phyloP scores from a whole-genome alignment of 23 tunicate genomes.

The Pegea sp. region DNA sequence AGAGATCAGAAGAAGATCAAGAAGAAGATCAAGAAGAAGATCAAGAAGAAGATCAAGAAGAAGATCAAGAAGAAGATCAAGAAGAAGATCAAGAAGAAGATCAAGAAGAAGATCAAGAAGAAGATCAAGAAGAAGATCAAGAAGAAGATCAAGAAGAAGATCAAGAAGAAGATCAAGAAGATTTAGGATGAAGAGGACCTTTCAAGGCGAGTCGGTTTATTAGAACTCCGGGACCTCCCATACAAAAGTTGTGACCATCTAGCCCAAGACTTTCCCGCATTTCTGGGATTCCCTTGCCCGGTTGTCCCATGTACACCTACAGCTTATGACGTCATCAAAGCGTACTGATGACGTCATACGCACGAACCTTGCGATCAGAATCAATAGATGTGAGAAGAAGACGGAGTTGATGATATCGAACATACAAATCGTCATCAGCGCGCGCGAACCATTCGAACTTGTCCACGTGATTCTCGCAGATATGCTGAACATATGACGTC shows the following conservation, averaged over 20 bases:
- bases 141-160: too few species aligned
- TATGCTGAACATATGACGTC: slow-evolving; percentile 14
- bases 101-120: too few species aligned
- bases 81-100: too few species aligned
- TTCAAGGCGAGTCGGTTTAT: slow-evolving; percentile 55
- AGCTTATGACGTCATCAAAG: neutral
- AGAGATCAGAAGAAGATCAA: too few species aligned
- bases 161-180: too few species aligned
- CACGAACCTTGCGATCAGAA: slow-evolving; percentile 27
- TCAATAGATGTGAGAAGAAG: slow-evolving; percentile 42
- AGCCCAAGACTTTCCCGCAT: slow-evolving; percentile 60
- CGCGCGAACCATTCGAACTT: slow-evolving; percentile 85
- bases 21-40: too few species aligned
- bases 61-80: too few species aligned
- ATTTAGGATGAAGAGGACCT: too few species aligned
- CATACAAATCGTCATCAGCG: slow-evolving; percentile 85
- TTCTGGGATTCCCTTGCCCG: slow-evolving; percentile 84
- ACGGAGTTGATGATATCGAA: slow-evolving; percentile 31
- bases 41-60: too few species aligned
- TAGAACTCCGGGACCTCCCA: slow-evolving; percentile 90
- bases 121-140: too few species aligned
- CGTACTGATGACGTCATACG: neutral
- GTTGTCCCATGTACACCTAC: slow-evolving; percentile 95
- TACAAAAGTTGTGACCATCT: slow-evolving; percentile 90
- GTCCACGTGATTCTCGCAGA: slow-evolving; percentile 55